These are phyloP conservation scores for Stomorhina lunata DNA, from an alignment of 2,888 invertebrate species.

Conservation along the genomic window DNA sequence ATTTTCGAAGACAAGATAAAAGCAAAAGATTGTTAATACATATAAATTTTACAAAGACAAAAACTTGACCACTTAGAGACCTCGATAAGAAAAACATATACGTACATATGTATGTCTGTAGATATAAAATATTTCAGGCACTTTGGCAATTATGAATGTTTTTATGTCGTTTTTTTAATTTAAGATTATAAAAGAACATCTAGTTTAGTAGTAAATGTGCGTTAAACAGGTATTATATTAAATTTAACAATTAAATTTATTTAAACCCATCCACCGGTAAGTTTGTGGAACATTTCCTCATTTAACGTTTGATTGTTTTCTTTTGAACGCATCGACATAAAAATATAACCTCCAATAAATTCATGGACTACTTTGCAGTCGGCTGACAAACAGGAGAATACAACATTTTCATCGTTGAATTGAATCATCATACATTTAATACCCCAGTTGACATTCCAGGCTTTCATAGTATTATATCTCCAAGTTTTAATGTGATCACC, in stretches of 20 bases:
- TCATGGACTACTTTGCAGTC: slow-evolving; percentile 99
- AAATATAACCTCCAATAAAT: slow-evolving; percentile 99
- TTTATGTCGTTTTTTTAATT: background rate
- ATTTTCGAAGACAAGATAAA: slow-evolving; percentile 40
- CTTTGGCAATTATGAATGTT: slow-evolving; percentile 54
- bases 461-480: slow-evolving; percentile 98
- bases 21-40: slow-evolving; percentile 8
- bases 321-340: slow-evolving; percentile 98
- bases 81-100: slow-evolving; percentile 4
- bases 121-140: slow-evolving; percentile 46
- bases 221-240: slow-evolving; percentile 13
- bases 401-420: slow-evolving; percentile 95
- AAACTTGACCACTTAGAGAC: background rate
- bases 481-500: slow-evolving; percentile 98
- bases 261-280: slow-evolving; percentile 95
- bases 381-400: slow-evolving; percentile 96
- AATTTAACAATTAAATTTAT: background rate
- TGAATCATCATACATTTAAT: slow-evolving; percentile 99
- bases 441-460: slow-evolving; percentile 99
- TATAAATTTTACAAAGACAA: background rate
- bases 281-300: slow-evolving; percentile 98
- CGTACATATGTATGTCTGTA: no score
- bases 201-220: slow-evolving; percentile 46
- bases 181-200: background rate
- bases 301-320: slow-evolving; percentile 98